These are phyloP conservation scores for Apteryx owenii DNA, from an alignment of 2,113 vertebrate species.

Conservation along the genomic window DNA sequence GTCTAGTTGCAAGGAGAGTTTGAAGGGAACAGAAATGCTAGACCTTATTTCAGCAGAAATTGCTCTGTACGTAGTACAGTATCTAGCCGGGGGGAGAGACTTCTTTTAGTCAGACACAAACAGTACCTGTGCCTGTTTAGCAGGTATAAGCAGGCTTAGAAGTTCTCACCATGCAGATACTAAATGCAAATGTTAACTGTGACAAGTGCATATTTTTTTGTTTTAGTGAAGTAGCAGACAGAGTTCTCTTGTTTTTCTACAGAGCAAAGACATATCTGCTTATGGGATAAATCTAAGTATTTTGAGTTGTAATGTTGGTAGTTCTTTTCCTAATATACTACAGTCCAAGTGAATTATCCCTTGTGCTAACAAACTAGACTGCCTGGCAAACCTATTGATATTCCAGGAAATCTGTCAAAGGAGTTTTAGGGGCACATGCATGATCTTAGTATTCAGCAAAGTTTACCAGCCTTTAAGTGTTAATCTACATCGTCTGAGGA, in stretches of 20 bases:
- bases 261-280: neutral
- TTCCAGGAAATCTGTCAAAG: neutral
- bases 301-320: neutral
- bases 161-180: constrained; percentile 43
- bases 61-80: neutral
- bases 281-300: neutral
- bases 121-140: neutral
- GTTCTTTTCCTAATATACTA: neutral
- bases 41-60: neutral
- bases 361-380: neutral
- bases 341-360: neutral
- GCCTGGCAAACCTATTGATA: neutral
- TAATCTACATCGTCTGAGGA: neutral
- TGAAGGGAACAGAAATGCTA: neutral
- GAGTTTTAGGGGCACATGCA: neutral
- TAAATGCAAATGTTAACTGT: constrained; percentile 32
- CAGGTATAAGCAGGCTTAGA: constrained; percentile 16
- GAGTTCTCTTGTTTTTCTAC: neutral
- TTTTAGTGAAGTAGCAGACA: constrained; percentile 16
- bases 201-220: constrained; percentile 59
- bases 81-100: constrained; percentile 22
- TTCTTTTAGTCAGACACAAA: constrained; percentile 47
- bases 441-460: neutral
- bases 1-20: neutral
- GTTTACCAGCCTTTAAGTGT: neutral